Conservation (phyloP, 2,888 invertebrate genomes). For the Andrena haemorrhoa region DNA sequence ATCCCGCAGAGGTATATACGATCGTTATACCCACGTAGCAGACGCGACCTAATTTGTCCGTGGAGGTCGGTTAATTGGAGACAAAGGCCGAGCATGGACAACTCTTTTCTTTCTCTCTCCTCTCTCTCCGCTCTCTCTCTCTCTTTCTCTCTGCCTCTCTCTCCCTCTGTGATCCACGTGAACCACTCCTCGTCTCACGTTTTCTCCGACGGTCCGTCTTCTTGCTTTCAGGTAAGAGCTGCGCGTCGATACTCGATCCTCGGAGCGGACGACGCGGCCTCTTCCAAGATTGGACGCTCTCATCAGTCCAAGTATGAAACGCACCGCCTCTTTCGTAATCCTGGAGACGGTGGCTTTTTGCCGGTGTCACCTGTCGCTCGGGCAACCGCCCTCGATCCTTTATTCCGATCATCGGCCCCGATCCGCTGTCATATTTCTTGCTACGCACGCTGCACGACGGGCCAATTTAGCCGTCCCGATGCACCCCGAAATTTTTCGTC, state of each 20-base stretch:
- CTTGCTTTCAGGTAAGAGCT: slow-evolving; percentile 42
- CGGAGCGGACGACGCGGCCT: slow-evolving; percentile 20
- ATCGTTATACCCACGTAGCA: slow-evolving; percentile 64
- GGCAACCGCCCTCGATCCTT: slow-evolving; percentile 75
- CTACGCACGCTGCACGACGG: slow-evolving; percentile 71
- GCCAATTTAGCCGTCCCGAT: slow-evolving; percentile 73
- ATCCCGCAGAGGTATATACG: slow-evolving; percentile 37
- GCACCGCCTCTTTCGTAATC: slow-evolving; percentile 72
- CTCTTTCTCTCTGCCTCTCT: slow-evolving; percentile 3
- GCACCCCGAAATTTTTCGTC: slow-evolving; percentile 41
- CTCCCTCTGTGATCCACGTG: background rate
- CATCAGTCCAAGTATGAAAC: slow-evolving; percentile 68
- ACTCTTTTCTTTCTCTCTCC: slow-evolving; percentile 27
- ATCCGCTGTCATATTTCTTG: slow-evolving; percentile 81
- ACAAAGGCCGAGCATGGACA: slow-evolving; percentile 66
- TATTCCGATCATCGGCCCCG: slow-evolving; percentile 77
- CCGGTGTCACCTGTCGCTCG: slow-evolving; percentile 78
- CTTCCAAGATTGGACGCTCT: slow-evolving; percentile 55
- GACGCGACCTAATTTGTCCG: slow-evolving; percentile 78
- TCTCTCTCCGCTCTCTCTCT: slow-evolving; percentile 7
- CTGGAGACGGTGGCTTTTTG: slow-evolving; percentile 77
- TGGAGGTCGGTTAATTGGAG: slow-evolving; percentile 76
- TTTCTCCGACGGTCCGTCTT: slow-evolving; percentile 31
- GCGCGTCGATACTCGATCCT: slow-evolving; percentile 40
- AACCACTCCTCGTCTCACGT: slow-evolving; percentile 34